These are phyloP conservation scores for Leptogaster cylindrica DNA, from an alignment of 2,888 invertebrate species.

Conservation along the genomic window DNA sequence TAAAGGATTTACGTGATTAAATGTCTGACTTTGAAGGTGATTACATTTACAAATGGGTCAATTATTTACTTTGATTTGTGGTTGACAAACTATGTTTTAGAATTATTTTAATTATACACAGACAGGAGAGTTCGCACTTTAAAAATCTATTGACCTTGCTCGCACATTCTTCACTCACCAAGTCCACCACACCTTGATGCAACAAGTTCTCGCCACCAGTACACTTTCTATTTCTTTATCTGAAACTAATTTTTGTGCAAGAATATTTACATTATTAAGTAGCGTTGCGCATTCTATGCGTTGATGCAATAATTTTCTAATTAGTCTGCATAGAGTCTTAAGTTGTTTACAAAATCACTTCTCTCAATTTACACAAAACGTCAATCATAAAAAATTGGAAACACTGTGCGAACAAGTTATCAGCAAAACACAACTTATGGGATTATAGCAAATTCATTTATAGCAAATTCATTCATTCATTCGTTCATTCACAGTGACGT, in stretches of 20 bases:
- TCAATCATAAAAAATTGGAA: no score
- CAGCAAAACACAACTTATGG: no score
- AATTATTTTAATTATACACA: not conserved
- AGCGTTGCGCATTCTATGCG: not conserved
- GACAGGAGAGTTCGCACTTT: not conserved
- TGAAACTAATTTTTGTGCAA: not conserved
- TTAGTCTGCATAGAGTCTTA: not conserved
- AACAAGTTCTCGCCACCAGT: not conserved
- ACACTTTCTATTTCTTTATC: not conserved
- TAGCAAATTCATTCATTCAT: no score
- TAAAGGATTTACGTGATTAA: not conserved
- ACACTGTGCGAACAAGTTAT: no score
- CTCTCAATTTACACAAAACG: no score
- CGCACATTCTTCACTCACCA: conserved; percentile 36
- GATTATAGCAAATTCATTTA: no score
- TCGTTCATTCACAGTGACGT: no score
- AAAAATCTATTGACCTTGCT: conserved; percentile 23
- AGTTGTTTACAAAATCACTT: conserved; percentile 29
- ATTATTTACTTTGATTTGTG: not conserved
- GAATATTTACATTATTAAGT: not conserved
- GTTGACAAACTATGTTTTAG: not conserved
- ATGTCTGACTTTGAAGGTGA: not conserved
- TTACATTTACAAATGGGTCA: not conserved
- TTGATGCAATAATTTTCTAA: not conserved
- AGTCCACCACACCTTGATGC: conserved; percentile 31